These are phyloP conservation scores for Setophaga kirtlandii DNA, from an alignment of 2,113 vertebrate species.

Conservation along the genomic window DNA sequence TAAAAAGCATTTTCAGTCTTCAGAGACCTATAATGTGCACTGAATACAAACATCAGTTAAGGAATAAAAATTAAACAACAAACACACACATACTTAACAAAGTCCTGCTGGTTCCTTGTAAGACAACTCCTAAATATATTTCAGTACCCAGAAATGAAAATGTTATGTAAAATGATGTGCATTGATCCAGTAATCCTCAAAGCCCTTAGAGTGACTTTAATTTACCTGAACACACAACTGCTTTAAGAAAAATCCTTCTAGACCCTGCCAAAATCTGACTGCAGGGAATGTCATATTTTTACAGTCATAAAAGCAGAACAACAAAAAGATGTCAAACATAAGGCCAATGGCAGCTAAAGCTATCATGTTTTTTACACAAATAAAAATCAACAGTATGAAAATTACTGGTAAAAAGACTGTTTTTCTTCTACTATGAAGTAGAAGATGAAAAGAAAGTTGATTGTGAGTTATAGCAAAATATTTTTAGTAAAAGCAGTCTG, in stretches of 20 bases:
- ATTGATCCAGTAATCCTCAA: constrained; percentile 61
- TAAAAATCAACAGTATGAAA: constrained; percentile 21
- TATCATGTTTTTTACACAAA: constrained; percentile 22
- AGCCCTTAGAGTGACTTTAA: constrained; percentile 50
- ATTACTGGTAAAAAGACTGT: neutral
- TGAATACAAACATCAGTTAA: constrained; percentile 52
- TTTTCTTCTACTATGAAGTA: neutral
- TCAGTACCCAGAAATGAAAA: constrained; percentile 51
- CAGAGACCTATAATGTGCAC: constrained; percentile 46
- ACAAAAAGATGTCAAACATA: constrained; percentile 41
- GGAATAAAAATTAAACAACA: constrained; percentile 26
- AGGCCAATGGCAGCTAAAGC: neutral
- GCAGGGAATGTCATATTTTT: constrained; percentile 41
- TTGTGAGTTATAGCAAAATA: neutral
- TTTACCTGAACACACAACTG: constrained; percentile 53
- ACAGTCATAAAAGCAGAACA: constrained; percentile 50
- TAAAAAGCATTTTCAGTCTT: constrained; percentile 64
- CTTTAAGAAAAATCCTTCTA: constrained; percentile 63
- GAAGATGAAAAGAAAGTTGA: constrained; percentile 13
- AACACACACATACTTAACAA: neutral
- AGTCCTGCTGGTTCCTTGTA: neutral
- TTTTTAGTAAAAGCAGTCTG: neutral
- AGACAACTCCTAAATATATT: constrained; percentile 40
- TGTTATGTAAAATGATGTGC: constrained; percentile 23
- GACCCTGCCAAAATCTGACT: constrained; percentile 48